Percentiles rank a stretch among this genome's conserved stretches.
Evolutionary conservation across 2,888 invertebrate genomes (phyloP).

Genomic region (Neoascia interrupta): DNA sequence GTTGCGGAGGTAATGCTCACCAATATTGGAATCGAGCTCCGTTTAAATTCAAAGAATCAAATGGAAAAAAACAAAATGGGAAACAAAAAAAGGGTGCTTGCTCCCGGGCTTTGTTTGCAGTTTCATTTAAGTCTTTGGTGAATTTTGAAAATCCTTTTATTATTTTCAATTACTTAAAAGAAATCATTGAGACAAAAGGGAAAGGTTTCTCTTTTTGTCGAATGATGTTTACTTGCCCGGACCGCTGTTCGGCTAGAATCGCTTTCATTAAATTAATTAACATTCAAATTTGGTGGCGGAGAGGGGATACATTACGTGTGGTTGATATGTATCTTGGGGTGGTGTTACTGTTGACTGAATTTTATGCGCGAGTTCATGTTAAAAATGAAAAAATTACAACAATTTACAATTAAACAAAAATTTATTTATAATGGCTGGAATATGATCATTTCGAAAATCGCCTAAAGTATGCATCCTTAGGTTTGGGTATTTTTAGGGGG

Average conservation of each 20-base stretch:
- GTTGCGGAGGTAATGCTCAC: slow-evolving; percentile 49
- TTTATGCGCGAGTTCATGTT: no score
- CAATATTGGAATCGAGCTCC: slow-evolving; percentile 51
- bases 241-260: no score
- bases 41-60: slow-evolving; percentile 37
- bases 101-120: slow-evolving; percentile 51
- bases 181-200: slow-evolving; percentile 51
- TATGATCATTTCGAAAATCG: no score
- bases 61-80: background rate
- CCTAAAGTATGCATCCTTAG: no score
- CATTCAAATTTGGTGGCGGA: background rate
- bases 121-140: slow-evolving; percentile 52
- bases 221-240: no score
- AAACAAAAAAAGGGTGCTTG: slow-evolving; percentile 19
- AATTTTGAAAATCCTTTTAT: slow-evolving; percentile 59
- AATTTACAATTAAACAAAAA: no score
- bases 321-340: background rate
- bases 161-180: slow-evolving; percentile 66
- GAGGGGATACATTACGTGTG: background rate
- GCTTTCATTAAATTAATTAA: background rate
- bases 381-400: no score
- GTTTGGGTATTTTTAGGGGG: no score
- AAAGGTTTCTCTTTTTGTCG: slow-evolving; percentile 25
- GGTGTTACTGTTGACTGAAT: no score
- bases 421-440: no score